Evolutionary conservation across 2,113 vertebrate species (phyloP), one percentile per base, ranked within the genome.

Genomic region (Plotosus lineatus): DNA sequence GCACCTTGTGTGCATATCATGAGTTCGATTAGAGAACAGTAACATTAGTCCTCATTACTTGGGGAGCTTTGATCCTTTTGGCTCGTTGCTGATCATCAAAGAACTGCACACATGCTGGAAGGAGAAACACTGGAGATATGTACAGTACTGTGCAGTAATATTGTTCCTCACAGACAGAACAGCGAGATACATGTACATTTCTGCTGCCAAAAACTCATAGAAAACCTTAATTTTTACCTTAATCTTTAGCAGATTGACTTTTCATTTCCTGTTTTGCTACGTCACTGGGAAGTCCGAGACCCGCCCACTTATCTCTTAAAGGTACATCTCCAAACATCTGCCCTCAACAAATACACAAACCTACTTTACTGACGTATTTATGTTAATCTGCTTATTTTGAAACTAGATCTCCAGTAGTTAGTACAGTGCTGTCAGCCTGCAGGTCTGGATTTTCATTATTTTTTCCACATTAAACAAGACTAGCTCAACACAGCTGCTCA

Each of bases 241-340:
- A 48, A 17, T 28, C 17, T 78, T 21, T 28, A 26, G n/a, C 36
- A 85, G 84, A 81, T 78, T 86, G 83, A 83, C 83, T 81, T 88
- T 77, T 84, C 72, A 83, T 88, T 93, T 94, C 92, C 92, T 93
- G 87, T 90, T 89, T 86, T 85, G 82, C 63, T 76, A 40, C 53
- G 81, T 86, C 61, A 93, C 92, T 92, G 91, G 92, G 65, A 60
- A 61, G 26, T 26, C 68, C 77, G 46, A 82, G 84, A 61, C 31
- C 85, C 86, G 8, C 90, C 91, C 83, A 75, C 77, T 53, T 9
- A 33, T 33, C 31, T 84, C 89, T 93, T 93, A 93, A 94, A 93
- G 92, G 84, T 83, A 83, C 86, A 92, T 66, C 83, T 77, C 53
- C 61, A 56, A 79, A 21, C 10, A 46, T 33, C 50, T 69, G n/a